phyloP scores from a whole-genome alignment of 1,140 invertebrate species.

The Eupeodes corollae region DNA sequence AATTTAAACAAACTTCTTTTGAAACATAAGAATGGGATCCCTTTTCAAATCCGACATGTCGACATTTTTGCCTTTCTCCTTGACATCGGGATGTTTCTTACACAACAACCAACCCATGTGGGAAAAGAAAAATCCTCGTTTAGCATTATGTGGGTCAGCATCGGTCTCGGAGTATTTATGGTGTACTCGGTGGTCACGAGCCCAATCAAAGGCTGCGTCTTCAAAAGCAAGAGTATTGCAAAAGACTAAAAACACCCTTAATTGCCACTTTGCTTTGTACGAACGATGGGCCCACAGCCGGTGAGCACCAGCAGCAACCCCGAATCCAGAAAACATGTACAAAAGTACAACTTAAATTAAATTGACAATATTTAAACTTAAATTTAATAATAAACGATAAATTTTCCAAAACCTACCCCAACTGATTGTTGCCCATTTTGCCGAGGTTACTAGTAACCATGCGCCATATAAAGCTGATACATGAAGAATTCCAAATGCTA shows the following conservation, averaged over 20 bases:
- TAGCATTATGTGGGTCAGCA: conserved; percentile 49
- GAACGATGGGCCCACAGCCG: conserved; percentile 66
- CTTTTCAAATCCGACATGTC: conserved; percentile 53
- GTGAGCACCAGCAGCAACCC: conserved; percentile 69
- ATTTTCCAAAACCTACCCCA: too few relatives aligned
- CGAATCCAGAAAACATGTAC: conserved; percentile 20
- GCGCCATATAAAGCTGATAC: too few relatives aligned
- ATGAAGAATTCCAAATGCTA: too few relatives aligned
- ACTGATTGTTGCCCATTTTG: too few relatives aligned
- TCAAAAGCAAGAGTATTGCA: conserved; percentile 34
- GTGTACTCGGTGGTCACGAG: conserved; percentile 43
- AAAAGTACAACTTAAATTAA: too few relatives aligned
- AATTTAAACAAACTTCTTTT: conserved; percentile 41
- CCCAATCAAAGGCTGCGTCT: conserved; percentile 38
- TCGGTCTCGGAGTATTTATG: conserved; percentile 51
- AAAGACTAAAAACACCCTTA: conserved; percentile 43
- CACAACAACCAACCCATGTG: conserved; percentile 47
- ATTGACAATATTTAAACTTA: too few relatives aligned
- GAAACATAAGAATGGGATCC: conserved; percentile 55
- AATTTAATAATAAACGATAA: too few relatives aligned
- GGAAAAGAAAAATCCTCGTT: conserved; percentile 46
- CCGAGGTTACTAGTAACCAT: too few relatives aligned
- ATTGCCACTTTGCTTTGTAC: conserved; percentile 61
- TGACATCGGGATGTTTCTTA: conserved; percentile 45
- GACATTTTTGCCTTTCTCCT: conserved; percentile 46